Conservation (phyloP, 2,888 invertebrate genomes). For the Phragmatobia fuliginosa region DNA sequence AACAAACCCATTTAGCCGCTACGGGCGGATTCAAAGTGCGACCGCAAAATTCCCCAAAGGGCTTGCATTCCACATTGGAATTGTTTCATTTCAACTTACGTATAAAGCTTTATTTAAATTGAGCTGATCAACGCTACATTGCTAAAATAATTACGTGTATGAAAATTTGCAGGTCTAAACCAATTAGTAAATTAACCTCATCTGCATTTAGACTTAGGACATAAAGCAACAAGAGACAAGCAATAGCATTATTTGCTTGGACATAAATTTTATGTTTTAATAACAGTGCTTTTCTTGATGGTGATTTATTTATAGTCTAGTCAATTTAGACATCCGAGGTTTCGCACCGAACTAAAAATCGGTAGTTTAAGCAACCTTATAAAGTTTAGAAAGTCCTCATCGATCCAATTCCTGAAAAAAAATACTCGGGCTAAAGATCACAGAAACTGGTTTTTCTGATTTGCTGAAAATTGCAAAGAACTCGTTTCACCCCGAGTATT, state of each 20-base stretch:
- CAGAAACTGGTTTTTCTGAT: too few relatives aligned
- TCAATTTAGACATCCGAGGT: too few relatives aligned
- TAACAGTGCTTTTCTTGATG: neutral
- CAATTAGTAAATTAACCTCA: neutral
- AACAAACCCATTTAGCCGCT: slow-evolving; percentile 46
- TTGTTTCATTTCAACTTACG: slow-evolving; percentile 49
- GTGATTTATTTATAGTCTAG: neutral
- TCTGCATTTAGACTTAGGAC: neutral
- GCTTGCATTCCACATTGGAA: slow-evolving; percentile 49
- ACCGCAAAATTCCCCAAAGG: slow-evolving; percentile 56
- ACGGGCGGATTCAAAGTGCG: slow-evolving; percentile 53
- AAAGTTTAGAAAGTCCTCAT: too few relatives aligned
- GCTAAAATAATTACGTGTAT: neutral
- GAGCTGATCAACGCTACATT: neutral
- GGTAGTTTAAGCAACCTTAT: too few relatives aligned
- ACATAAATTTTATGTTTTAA: neutral
- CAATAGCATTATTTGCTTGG: neutral
- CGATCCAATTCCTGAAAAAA: too few relatives aligned
- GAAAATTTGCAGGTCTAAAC: neutral
- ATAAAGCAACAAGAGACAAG: neutral
- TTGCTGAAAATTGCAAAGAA: too few relatives aligned
- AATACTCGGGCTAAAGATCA: too few relatives aligned
- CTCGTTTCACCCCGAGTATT: too few relatives aligned
- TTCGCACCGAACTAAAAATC: too few relatives aligned
- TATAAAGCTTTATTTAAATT: slow-evolving; percentile 14